A percentile compares a stretch with the other conserved stretches of the same genome.
These are phyloP conservation scores for Agrotis segetum DNA, from an alignment of 2,888 invertebrate genomes.

Conservation along the genomic window DNA sequence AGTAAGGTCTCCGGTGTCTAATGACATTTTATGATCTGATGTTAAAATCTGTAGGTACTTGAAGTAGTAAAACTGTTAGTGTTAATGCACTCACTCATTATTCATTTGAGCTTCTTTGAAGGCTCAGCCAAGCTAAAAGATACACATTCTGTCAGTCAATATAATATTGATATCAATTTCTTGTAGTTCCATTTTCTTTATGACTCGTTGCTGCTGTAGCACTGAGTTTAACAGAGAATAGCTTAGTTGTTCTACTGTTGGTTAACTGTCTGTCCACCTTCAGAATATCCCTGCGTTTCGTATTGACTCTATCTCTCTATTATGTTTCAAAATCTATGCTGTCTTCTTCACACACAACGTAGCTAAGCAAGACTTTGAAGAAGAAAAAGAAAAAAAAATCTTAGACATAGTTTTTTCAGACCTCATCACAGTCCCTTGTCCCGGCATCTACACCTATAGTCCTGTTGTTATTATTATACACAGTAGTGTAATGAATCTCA, in stretches of 20 bases:
- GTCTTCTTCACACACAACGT: not conserved
- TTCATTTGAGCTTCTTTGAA: no score
- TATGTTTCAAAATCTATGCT: not conserved
- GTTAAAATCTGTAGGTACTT: not conserved
- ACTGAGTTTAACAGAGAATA: no score
- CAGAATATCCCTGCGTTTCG: not conserved
- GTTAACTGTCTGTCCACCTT: no score
- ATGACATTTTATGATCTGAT: slow-evolving; percentile 8
- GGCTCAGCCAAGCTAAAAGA: no score
- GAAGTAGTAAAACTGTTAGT: not conserved
- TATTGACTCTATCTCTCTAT: not conserved
- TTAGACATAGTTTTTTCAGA: not conserved
- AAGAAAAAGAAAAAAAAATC: not conserved
- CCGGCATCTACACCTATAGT: not conserved
- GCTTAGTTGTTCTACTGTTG: no score
- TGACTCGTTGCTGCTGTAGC: no score
- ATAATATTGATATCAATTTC: no score
- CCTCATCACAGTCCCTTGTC: not conserved
- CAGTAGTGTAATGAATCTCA: no score
- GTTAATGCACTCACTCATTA: not conserved
- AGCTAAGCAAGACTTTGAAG: no score
- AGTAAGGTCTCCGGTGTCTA: slow-evolving; percentile 25
- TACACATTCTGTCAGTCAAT: no score
- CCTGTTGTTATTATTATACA: no score
- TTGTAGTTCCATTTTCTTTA: no score